Conservation (phyloP, 2,888 invertebrate genomes). For the Cantharis nigra region DNA sequence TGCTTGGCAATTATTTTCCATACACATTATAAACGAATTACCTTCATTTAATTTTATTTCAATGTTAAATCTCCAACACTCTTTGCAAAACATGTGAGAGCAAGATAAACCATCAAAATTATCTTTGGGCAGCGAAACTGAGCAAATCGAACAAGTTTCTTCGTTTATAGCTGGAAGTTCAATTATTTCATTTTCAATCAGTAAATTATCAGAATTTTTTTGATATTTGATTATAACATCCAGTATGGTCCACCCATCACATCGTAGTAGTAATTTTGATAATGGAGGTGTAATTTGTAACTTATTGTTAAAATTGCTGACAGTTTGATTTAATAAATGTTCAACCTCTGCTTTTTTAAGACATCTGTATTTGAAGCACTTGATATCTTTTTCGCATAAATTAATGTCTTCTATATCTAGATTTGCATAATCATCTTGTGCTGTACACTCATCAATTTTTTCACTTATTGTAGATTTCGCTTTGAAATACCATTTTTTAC, state of each 20-base stretch:
- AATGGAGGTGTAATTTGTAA: slow-evolving; percentile 88
- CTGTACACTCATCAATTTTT: too few relatives aligned
- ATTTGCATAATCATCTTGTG: too few relatives aligned
- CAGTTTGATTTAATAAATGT: slow-evolving; percentile 87
- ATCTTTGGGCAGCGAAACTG: slow-evolving; percentile 64
- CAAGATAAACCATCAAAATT: slow-evolving; percentile 85
- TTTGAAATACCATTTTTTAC: too few relatives aligned
- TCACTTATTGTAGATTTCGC: too few relatives aligned
- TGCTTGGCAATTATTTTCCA: slow-evolving; percentile 93
- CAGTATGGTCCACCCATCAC: slow-evolving; percentile 86
- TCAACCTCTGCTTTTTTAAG: slow-evolving; percentile 90
- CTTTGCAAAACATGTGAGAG: slow-evolving; percentile 91
- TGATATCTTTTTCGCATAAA: slow-evolving; percentile 85
- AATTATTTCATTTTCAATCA: slow-evolving; percentile 51
- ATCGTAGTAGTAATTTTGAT: slow-evolving; percentile 88
- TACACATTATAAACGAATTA: slow-evolving; percentile 77
- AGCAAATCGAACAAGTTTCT: slow-evolving; percentile 78
- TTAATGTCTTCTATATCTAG: slow-evolving; percentile 45
- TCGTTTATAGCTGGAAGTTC: slow-evolving; percentile 57
- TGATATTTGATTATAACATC: slow-evolving; percentile 39
- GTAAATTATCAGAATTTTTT: too few relatives aligned
- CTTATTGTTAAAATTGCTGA: slow-evolving; percentile 85
- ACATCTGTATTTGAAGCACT: slow-evolving; percentile 88
- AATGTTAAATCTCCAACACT: slow-evolving; percentile 96
- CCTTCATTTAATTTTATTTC: slow-evolving; percentile 94